Evolutionary conservation across 1,140 invertebrate species (phyloP).

Genomic region (Drosophila pruinosa): DNA sequence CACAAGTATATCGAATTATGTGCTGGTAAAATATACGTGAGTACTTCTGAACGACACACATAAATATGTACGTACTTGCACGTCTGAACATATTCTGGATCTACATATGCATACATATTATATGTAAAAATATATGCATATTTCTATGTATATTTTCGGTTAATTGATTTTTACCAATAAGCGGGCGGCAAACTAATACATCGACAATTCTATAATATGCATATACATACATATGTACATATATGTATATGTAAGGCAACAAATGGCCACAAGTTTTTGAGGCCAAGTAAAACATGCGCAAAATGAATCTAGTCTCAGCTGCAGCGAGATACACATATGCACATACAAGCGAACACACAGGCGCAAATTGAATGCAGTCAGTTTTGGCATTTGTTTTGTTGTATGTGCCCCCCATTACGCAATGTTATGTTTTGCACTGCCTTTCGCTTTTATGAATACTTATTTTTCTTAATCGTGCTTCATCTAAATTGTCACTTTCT

Average conservation of each 20-base stretch:
- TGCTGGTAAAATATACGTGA: too few species aligned
- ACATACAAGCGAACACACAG: constrained; percentile 17
- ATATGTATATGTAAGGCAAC: constrained; percentile 12
- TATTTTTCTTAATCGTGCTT: not conserved
- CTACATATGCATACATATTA: too few species aligned
- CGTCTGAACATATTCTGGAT: not conserved
- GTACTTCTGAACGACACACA: too few species aligned
- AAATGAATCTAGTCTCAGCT: constrained; percentile 44
- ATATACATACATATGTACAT: not conserved
- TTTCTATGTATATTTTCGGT: not conserved
- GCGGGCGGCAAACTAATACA: constrained; percentile 19
- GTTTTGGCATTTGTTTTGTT: constrained; percentile 46
- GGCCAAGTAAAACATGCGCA: constrained; percentile 59
- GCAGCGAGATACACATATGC: constrained; percentile 41
- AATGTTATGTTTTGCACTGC: constrained; percentile 57
- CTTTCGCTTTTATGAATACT: constrained; percentile 25
- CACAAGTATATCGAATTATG: constrained; percentile 1
- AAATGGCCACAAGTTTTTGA: constrained; percentile 53
- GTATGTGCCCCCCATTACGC: constrained; percentile 58
- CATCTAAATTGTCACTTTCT: not conserved
- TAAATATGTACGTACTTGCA: not conserved
- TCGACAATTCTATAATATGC: not conserved
- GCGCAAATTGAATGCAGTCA: constrained; percentile 49
- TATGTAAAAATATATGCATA: not conserved
- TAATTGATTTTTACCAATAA: constrained; percentile 62